These are phyloP conservation scores for Tiliacea aurago DNA, from an alignment of 2,888 invertebrate species.

Conservation along the genomic window DNA sequence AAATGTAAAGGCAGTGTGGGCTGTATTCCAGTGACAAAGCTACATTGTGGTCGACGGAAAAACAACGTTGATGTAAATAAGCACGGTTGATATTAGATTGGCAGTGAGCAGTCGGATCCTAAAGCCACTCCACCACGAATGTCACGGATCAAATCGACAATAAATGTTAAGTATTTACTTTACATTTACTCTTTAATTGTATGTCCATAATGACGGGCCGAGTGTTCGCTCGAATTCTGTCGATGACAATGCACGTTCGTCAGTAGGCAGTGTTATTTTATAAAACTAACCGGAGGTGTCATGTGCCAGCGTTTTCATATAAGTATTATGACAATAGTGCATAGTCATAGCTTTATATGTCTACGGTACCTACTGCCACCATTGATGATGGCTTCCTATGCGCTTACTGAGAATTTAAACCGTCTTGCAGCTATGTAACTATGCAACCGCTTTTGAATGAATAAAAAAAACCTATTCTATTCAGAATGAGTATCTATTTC, in stretches of 20 bases:
- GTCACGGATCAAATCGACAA: conserved; percentile 87
- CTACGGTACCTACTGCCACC: conserved; percentile 7
- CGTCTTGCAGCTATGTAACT: not conserved
- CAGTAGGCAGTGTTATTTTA: conserved; percentile 80
- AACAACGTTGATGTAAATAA: conserved; percentile 43
- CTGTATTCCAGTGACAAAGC: conserved; percentile 77
- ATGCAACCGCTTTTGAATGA: not conserved
- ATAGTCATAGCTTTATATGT: conserved; percentile 61
- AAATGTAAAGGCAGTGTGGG: conserved; percentile 79
- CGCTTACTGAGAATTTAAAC: not conserved
- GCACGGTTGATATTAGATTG: conserved; percentile 50
- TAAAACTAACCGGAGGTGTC: conserved; percentile 67
- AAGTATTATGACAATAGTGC: conserved; percentile 50
- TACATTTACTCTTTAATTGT: conserved; percentile 88
- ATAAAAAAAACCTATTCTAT: not conserved
- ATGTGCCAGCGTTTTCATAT: conserved; percentile 47
- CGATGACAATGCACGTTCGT: conserved; percentile 83
- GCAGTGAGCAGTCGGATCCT: conserved; percentile 35
- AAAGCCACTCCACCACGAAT: conserved; percentile 76
- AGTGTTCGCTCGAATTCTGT: conserved; percentile 80
- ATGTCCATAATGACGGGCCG: conserved; percentile 76
- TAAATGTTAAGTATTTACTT: conserved; percentile 88
- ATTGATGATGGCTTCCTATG: not conserved
- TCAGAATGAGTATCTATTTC: not conserved
- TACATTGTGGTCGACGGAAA: conserved; percentile 64